These are phyloP conservation scores for Metridium senile DNA, from an alignment of 92 coral and sea anemone species.

Conservation along the genomic window DNA sequence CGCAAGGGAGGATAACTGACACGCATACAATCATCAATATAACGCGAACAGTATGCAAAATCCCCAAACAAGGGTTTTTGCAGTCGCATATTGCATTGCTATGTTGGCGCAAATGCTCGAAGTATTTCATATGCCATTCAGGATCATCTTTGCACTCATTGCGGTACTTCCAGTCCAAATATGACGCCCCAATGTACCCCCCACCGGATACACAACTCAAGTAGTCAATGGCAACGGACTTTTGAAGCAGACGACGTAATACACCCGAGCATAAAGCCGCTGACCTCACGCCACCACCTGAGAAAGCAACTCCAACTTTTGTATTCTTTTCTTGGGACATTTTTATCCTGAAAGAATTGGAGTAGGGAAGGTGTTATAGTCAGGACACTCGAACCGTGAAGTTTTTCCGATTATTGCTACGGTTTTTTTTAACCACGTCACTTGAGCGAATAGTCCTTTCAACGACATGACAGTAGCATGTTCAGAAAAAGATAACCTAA, in stretches of 20 bases:
- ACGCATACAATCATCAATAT: conserved; percentile 36
- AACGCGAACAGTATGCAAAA: conserved; percentile 46
- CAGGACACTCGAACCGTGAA: too few relatives aligned
- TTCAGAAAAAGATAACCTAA: too few relatives aligned
- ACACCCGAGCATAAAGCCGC: conserved; percentile 47
- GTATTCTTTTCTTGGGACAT: neutral
- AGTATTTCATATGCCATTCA: conserved; percentile 79
- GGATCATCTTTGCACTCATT: conserved; percentile 80
- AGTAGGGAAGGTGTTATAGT: too few relatives aligned
- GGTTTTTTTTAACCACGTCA: too few relatives aligned
- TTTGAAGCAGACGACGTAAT: conserved; percentile 78
- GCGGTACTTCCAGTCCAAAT: conserved; percentile 91
- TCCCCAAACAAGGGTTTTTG: conserved; percentile 62
- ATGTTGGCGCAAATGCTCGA: conserved; percentile 66
- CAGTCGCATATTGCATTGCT: conserved; percentile 62
- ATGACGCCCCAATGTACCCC: conserved; percentile 84
- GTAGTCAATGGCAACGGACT: conserved; percentile 59
- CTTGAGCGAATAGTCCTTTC: too few relatives aligned
- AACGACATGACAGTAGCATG: too few relatives aligned
- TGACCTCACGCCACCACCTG: conserved; percentile 41
- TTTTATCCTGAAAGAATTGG: too few relatives aligned
- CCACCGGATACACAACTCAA: conserved; percentile 95
- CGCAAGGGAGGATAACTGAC: conserved; percentile 58
- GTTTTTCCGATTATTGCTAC: too few relatives aligned
- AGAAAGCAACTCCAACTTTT: conserved; percentile 33